phyloP scores from a whole-genome alignment of 30 jellyfish, hydroid and myxozoan species.

The Cassiopea andromeda region DNA sequence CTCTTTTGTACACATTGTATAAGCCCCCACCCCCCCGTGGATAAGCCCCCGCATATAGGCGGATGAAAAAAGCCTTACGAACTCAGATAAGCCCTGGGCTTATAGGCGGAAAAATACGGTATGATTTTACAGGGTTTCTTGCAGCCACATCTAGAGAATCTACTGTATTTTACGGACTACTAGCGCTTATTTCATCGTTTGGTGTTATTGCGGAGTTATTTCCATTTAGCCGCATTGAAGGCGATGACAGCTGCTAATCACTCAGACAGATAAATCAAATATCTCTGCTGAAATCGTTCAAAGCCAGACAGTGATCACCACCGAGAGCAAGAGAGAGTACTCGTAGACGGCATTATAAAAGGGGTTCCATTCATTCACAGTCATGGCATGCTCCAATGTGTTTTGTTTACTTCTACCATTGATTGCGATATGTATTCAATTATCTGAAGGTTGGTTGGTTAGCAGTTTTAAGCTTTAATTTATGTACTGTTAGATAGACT shows the following conservation, averaged over 20 bases:
- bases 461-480: not conserved
- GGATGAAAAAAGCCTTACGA: no score
- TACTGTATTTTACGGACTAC: not conserved
- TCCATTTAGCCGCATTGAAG: constrained; percentile 41
- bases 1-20: no score
- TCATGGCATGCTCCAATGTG: not conserved
- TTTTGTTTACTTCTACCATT: not conserved
- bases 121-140: no score
- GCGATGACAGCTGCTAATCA: constrained; percentile 66
- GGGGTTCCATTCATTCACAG: not conserved
- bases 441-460: not conserved
- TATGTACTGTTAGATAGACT: no score
- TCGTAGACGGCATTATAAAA: not conserved
- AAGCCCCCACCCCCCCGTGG: no score
- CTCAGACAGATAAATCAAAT: constrained; percentile 18
- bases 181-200: not conserved
- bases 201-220: not conserved
- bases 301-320: constrained; percentile 13
- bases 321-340: not conserved
- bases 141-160: not conserved
- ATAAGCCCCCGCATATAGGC: no score
- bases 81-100: no score
- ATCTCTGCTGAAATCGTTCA: not conserved
- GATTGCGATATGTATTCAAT: not conserved
- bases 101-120: no score